Percentiles rank a stretch among this genome's conserved stretches.
Evolutionary conservation across 2,888 invertebrate species (phyloP).

Genomic region (Papilio gigon): DNA sequence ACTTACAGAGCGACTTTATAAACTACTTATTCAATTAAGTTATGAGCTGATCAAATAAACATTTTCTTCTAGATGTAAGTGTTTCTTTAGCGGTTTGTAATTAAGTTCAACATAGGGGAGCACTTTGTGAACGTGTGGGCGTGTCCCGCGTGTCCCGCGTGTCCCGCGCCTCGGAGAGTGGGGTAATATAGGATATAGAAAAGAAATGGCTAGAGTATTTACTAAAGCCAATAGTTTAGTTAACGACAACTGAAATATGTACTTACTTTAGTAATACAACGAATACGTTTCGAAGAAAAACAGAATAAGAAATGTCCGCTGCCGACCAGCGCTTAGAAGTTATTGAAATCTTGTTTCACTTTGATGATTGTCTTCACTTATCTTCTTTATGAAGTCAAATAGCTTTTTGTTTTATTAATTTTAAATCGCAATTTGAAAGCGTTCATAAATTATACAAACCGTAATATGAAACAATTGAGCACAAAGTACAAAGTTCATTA

Average conservation of each 20-base stretch:
- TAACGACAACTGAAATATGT: not conserved
- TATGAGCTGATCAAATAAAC: too few species aligned
- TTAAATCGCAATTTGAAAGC: not conserved
- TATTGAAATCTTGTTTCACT: not conserved
- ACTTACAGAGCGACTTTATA: not conserved
- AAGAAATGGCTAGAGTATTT: not conserved
- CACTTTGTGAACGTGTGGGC: slow-evolving; percentile 6
- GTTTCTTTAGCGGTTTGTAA: not conserved
- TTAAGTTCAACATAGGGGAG: slow-evolving; percentile 4
- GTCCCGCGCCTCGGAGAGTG: not conserved
- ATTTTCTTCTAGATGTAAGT: not conserved
- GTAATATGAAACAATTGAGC: not conserved
- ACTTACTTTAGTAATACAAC: not conserved
- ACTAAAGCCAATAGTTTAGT: not conserved
- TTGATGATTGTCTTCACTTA: not conserved
- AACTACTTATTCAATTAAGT: too few species aligned
- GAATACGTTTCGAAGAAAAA: too few species aligned
- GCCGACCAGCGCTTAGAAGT: too few species aligned
- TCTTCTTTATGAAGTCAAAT: not conserved
- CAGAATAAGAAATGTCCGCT: too few species aligned
- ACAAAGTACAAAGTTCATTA: slow-evolving; percentile 27
- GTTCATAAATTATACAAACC: not conserved
- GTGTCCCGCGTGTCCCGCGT: not conserved
- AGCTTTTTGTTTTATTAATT: not conserved
- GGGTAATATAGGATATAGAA: not conserved